Percentiles rank a stretch among this genome's conserved stretches.
Conservation (phyloP, 2,888 invertebrate genomes). For the Protula sp. region DNA sequence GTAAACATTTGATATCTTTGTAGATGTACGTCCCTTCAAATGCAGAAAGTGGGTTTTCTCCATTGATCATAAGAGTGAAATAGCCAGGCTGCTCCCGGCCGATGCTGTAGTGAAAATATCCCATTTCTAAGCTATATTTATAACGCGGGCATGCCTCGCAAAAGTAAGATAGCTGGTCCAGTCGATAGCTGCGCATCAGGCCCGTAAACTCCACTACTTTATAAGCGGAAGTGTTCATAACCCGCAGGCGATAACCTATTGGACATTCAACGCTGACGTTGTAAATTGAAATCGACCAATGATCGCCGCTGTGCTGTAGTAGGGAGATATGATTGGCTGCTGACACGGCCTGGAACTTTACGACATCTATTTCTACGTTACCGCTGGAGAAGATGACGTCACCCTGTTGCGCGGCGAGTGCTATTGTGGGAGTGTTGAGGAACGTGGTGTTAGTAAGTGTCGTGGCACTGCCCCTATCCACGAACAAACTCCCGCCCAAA, state of each 20-base stretch:
- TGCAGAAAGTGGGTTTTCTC: conserved; percentile 11
- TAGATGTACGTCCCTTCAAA: conserved; percentile 18
- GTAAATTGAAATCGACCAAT: conserved; percentile 22
- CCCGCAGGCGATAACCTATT: conserved; percentile 18
- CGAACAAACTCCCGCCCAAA: conserved; percentile 20
- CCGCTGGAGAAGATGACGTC: conserved; percentile 22
- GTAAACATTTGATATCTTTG: conserved; percentile 19
- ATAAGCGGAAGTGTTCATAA: conserved; percentile 23
- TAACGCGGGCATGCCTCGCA: conserved; percentile 24
- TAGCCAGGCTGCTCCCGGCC: conserved; percentile 10
- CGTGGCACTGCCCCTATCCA: conserved; percentile 13
- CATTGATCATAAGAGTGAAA: conserved; percentile 25
- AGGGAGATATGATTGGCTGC: conserved; percentile 20
- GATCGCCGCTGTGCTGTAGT: conserved; percentile 23
- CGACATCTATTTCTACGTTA: conserved; percentile 3
- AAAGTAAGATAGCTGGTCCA: conserved; percentile 25
- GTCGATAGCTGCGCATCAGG: conserved; percentile 19
- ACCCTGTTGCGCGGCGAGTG: conserved; percentile 13
- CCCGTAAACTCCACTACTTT: conserved; percentile 8
- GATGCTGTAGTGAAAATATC: conserved; percentile 16
- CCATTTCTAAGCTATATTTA: conserved; percentile 21
- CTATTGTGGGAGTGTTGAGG: neutral
- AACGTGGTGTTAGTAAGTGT: neutral
- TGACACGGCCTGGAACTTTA: conserved; percentile 5
- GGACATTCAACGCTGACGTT: conserved; percentile 20